Percentiles rank a stretch among this genome's conserved stretches.
These are phyloP conservation scores for Clostera curtula DNA, from an alignment of 2,888 invertebrate genomes.

Conservation along the genomic window DNA sequence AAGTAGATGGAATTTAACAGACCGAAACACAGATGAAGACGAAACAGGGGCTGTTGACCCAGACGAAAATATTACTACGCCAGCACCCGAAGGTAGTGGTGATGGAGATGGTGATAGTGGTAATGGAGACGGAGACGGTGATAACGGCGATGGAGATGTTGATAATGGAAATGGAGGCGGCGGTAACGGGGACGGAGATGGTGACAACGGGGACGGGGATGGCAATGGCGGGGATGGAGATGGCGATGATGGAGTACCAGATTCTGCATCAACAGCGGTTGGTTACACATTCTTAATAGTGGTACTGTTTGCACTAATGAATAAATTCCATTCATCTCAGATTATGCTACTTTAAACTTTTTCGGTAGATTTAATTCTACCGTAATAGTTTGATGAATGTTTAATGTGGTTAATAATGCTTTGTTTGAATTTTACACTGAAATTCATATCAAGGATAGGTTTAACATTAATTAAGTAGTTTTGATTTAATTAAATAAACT, in stretches of 20 bases:
- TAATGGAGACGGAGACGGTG: background rate
- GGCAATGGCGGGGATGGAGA: slow-evolving; percentile 14
- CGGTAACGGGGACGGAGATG: slow-evolving; percentile 10
- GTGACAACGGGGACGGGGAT: slow-evolving; percentile 7
- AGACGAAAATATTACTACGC: background rate
- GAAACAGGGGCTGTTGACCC: slow-evolving; percentile 4
- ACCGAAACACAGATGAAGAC: slow-evolving; percentile 29
- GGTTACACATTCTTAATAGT: slow-evolving; percentile 49
- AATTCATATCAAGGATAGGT: slow-evolving; percentile 19
- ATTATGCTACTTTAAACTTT: slow-evolving; percentile 34
- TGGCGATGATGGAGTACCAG: slow-evolving; percentile 13
- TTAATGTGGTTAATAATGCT: background rate
- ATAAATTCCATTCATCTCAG: slow-evolving; percentile 34
- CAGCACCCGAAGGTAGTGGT: background rate
- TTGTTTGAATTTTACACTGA: slow-evolving; percentile 4
- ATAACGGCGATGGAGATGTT: slow-evolving; percentile 1
- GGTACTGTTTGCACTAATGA: slow-evolving; percentile 36
- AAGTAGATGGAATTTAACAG: slow-evolving; percentile 35
- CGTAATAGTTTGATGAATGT: slow-evolving; percentile 13
- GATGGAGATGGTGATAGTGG: background rate
- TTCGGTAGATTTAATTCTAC: slow-evolving; percentile 25
- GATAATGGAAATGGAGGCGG: slow-evolving; percentile 11
- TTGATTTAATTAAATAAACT: background rate
- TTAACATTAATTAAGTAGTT: background rate
- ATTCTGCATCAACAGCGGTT: slow-evolving; percentile 43